Conservation (phyloP, 2,113 vertebrate species). For the Zeus faber region DNA sequence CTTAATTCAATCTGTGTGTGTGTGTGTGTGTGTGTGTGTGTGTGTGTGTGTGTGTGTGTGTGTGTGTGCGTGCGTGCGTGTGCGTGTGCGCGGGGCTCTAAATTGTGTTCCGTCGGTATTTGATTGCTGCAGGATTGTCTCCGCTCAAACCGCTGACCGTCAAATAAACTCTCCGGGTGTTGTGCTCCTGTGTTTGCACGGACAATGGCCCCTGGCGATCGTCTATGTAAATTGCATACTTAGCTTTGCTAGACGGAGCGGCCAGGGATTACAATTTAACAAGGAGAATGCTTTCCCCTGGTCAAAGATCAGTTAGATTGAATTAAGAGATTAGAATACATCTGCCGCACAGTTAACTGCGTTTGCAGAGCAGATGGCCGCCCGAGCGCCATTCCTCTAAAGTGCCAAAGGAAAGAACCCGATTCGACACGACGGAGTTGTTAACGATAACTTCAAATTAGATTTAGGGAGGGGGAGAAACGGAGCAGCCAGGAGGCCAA, state of each 20-base stretch:
- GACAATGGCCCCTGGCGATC: constrained; percentile 44
- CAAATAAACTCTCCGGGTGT: constrained; percentile 33
- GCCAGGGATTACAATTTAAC: constrained; percentile 66
- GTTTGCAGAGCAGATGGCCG: constrained; percentile 50
- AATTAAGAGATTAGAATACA: constrained; percentile 73
- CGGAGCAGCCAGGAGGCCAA: background rate
- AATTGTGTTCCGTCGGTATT: constrained; percentile 58
- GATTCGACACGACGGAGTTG: constrained; percentile 52
- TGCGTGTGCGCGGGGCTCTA: no score
- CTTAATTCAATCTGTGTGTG: constrained; percentile 54
- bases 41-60: no score
- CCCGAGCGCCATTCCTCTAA: constrained; percentile 46
- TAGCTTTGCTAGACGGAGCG: constrained; percentile 62
- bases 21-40: no score
- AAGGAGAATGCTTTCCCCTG: constrained; percentile 60
- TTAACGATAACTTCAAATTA: constrained; percentile 32
- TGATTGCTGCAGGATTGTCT: constrained; percentile 53
- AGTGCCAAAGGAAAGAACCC: constrained; percentile 36
- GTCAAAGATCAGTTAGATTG: constrained; percentile 72
- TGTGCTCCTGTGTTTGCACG: constrained; percentile 29
- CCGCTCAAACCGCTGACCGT: constrained; percentile 42
- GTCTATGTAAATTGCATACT: constrained; percentile 73
- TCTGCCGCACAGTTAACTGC: constrained; percentile 59
- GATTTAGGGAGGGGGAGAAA: constrained; percentile 21
- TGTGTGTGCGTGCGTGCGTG: no score